Evolutionary conservation across 2,797 vertebrate species (phyloP).

Genomic region (Poeciliopsis gracilis): DNA sequence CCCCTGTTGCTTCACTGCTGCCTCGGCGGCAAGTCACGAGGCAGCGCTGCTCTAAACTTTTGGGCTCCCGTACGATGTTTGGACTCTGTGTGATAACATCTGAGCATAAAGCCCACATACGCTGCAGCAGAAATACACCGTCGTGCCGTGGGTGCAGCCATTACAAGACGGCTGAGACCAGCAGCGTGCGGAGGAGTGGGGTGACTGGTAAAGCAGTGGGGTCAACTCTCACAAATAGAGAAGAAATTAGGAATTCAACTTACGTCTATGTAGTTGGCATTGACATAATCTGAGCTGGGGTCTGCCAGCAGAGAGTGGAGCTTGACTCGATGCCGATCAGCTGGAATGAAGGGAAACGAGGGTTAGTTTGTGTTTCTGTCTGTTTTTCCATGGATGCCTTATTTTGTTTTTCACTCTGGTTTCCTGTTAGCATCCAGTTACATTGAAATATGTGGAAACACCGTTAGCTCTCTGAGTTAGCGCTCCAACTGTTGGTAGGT

Average conservation of each 20-base stretch:
- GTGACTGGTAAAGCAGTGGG: not conserved
- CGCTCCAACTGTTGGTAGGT: not conserved
- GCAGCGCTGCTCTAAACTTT: constrained; percentile 32
- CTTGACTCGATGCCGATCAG: constrained; percentile 93
- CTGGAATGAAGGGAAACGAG: constrained; percentile 69
- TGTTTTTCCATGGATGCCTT: not conserved
- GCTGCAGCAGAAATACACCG: not conserved
- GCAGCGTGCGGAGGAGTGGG: not conserved
- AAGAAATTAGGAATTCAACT: constrained; percentile 60
- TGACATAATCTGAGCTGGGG: constrained; percentile 92
- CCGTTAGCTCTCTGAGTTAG: not conserved
- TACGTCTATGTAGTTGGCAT: constrained; percentile 96
- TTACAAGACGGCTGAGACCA: constrained; percentile 26
- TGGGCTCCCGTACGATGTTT: constrained; percentile 44
- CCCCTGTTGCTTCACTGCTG: constrained; percentile 27
- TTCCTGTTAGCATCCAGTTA: not conserved
- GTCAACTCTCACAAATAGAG: not conserved
- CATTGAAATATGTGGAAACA: not conserved
- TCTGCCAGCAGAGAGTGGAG: constrained; percentile 92
- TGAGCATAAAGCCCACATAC: constrained; percentile 24
- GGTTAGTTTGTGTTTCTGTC: not conserved
- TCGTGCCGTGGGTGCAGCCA: constrained; percentile 6
- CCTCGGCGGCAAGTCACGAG: constrained; percentile 35
- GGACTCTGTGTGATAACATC: constrained; percentile 27
- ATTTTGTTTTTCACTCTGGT: not conserved